Base-by-base conservation (phyloP, 2,888 invertebrate genomes). In the Anticlea derivata region DNA sequence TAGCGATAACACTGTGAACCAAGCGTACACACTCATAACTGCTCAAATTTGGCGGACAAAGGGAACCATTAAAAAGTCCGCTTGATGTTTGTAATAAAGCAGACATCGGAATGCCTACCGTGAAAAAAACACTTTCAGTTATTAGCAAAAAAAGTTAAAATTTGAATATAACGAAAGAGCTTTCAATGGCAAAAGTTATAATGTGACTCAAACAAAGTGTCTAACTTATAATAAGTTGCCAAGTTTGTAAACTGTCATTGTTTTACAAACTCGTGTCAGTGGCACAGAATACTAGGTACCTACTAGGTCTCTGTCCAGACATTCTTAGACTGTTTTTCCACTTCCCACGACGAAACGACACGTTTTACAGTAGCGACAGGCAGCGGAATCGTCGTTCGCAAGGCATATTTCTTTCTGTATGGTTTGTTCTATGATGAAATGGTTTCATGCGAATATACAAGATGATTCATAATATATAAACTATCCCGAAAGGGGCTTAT, bases 161-260 rank as follows among this genome's bases (percentile, higher is more conserved):
- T 51, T 51, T 46, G 40, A 40, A 51, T 35, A 40, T 39, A 23
- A 48, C 20, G 39, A 33, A 48, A 43, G 48, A 39, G 40, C 46
- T 33, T 34, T 23, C 40, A 45, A 40, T 50, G 29, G 23, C 24
- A 8, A 35, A 30, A 45, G 35, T 45, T 47, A 37, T 22, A 41
- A 41, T 47, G 33, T 38, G 24, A 43, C 39, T 29, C 37, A 41
- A 20, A 30, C 23, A 40, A 44, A 29, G 13, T 38, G 20, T 23
- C 38, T 37, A 37, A 37, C 37, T 43, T 41, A 38, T 46, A 29
- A 46, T 41, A 38, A 34, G 34, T 48, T 26, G 22, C 17, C n/a
- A 49, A 41, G 30, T 35, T 48, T 17, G 10, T 17, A 10, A 26
- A 41, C 6, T 27, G 41, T 37, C 45, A 35, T 13, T 41, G 27